Evolutionary conservation across 2,888 invertebrate species (phyloP).

Genomic region (Pristionchus arcanus): DNA sequence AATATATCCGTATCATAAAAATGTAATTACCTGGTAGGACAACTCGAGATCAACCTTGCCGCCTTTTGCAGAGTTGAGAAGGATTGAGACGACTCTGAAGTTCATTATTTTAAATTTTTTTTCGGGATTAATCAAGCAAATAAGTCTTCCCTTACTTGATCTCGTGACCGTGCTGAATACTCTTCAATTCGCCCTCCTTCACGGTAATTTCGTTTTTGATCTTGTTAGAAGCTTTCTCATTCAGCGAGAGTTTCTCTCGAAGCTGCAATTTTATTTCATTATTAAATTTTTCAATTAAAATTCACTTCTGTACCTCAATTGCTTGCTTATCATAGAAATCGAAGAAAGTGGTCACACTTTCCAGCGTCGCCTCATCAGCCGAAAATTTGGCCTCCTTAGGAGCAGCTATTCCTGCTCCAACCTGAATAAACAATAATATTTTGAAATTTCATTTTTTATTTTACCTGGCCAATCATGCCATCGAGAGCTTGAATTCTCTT

Average conservation of each 20-base stretch:
- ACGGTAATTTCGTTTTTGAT: constrained; percentile 56
- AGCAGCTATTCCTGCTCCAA: constrained; percentile 20
- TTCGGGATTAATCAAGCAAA: too few species aligned
- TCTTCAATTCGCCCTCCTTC: constrained; percentile 55
- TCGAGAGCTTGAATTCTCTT: constrained; percentile 53
- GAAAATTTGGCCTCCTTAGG: constrained; percentile 42
- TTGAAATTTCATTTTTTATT: constrained; percentile 20
- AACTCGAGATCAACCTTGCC: constrained; percentile 8
- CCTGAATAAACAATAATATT: background rate
- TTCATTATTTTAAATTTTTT: background rate
- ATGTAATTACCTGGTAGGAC: background rate
- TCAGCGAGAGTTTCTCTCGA: background rate
- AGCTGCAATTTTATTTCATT: background rate
- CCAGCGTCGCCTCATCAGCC: constrained; percentile 60
- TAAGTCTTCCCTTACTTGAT: background rate
- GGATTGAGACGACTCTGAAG: constrained; percentile 9
- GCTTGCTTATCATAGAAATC: constrained; percentile 61
- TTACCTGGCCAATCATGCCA: constrained; percentile 54
- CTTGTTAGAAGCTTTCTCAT: constrained; percentile 24
- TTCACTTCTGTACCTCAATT: background rate
- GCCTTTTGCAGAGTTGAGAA: background rate
- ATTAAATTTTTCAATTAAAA: background rate
- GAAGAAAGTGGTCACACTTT: constrained; percentile 64
- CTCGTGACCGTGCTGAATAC: background rate
- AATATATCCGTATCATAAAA: background rate